These are phyloP conservation scores for Ennomos quercinarius DNA, from an alignment of 2,888 invertebrate genomes.

Conservation along the genomic window DNA sequence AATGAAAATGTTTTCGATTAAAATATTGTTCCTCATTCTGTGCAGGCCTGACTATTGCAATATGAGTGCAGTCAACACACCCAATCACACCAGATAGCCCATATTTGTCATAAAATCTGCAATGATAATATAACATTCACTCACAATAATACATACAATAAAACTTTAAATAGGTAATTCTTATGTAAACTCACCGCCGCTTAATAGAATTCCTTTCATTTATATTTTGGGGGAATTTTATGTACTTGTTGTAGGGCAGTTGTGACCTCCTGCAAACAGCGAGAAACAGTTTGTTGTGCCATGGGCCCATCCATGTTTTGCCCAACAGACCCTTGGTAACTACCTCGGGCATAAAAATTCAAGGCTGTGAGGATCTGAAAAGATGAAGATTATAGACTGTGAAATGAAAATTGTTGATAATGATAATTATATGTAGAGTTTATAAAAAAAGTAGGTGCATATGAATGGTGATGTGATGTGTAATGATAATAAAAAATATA, in stretches of 20 bases:
- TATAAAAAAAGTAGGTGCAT: too few species aligned
- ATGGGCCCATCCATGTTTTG: constrained; percentile 31
- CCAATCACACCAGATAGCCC: constrained; percentile 4
- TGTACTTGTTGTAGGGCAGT: constrained; percentile 28
- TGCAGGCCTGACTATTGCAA: constrained; percentile 11
- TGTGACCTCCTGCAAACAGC: constrained; percentile 27
- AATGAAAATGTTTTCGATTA: constrained; percentile 27
- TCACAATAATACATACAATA: too few species aligned
- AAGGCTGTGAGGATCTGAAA: constrained; percentile 26
- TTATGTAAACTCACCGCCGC: too few species aligned
- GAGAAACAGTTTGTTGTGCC: constrained; percentile 36
- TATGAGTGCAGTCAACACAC: constrained; percentile 12
- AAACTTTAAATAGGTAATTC: too few species aligned
- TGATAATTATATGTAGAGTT: too few species aligned
- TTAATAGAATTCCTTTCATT: constrained; percentile 2
- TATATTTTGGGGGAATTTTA: constrained; percentile 32
- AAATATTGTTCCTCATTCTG: constrained; percentile 22
- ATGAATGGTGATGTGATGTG: too few species aligned
- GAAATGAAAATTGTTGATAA: too few species aligned
- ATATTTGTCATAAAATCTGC: neutral
- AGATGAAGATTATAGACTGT: neutral
- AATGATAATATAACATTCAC: too few species aligned
- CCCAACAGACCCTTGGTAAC: constrained; percentile 34
- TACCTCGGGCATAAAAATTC: constrained; percentile 32
- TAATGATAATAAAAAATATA: too few species aligned